Evolutionary conservation across 35 echinoderm and acorn worm species (phyloP), one percentile per base, ranked within the genome.

Genomic region (Anneissia japonica): DNA sequence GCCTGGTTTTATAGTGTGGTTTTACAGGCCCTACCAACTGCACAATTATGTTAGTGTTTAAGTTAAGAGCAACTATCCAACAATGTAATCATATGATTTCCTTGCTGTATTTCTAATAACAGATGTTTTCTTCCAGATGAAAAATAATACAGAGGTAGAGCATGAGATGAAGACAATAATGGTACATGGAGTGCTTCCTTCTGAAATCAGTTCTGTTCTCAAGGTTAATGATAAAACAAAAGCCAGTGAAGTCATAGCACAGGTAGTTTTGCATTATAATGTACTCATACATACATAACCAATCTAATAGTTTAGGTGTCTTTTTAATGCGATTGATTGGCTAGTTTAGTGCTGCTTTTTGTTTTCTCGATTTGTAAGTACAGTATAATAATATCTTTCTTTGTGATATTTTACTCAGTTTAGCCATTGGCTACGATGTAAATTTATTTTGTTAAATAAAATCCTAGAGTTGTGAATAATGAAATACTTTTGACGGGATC

Each of bases 141-240:
- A 89, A 35, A 92, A 97, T 81, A 73, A 84, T 40, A 36, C 81
- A 21, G 73, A 97, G 46, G 77, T 81, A n/a, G 77, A 92, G 46
- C 77, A 84, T 37, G 84, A 82, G 81, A 87, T 84, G 9, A 77
- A 82, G 9, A 78, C 85, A 33, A 41, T 98, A 11, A 74, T 81
- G 46, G 91, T 98, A 7, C 91, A 86, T 75, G 83, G 92, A 34
- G 82, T 98, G 17, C 30, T 94, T 12, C 34, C 36, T 39, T 35
- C 37, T 16, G 89, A 91, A 55, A 82, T 83, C 38, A 83, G 85
- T 37, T 84, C 89, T 17, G 84, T 84, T 0, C 79, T 98, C 28
- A 93, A 93, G 78, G 92, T 89, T 13, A 91, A 89, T 45, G 84
- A 64, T 76, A 92, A 98, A 16, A 98, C 95, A 16, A 98, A 91